Base-by-base conservation (phyloP, 2,113 vertebrate species). In the Ictidomys tridecemlineatus region DNA sequence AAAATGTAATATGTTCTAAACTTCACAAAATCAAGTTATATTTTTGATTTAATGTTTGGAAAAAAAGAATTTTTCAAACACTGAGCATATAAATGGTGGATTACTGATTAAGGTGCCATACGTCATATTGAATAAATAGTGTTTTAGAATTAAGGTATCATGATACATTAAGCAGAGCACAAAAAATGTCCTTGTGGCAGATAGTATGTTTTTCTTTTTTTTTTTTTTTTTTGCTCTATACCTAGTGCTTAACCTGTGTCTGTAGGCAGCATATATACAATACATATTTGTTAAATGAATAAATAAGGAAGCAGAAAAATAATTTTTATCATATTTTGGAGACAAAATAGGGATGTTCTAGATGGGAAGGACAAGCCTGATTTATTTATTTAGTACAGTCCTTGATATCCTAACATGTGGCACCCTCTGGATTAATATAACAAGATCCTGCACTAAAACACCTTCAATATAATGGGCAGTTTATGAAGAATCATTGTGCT, bases 201-300 rank as follows among this genome's bases (percentile, higher is more conserved):
- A 10, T 2, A 5, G 34, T 11, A 8, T 34, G 32, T 14, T 30
- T 58, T 48, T 45, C 28, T 72, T 85, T 26, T 45, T 45, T 7
- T 48, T 51, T 51, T 51, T 12, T 51, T 3, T 51, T 7, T 82
- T 67, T 82, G 53, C 22, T 78, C 1, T 39, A 48, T 24, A 65
- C 0, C 7, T 9, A 58, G 2, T 48, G 6, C 3, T 86, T 34
- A 28, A 14, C 34, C 0, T 4, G 12, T 78, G 20, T 80, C 5
- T 11, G 28, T 32, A 84, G 32, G 20, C 1, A 30, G 8, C 72
- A 91, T 9, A 17, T 0, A 80, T 17, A 3, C 3, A 65, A 32
- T 22, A 58, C 13, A 16, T 84, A 48, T 53, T 76, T 74, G 1
- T 51, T 48, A 37, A 87, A 56, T 39, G 10, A 39, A 76, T 74